Conservation (phyloP, 37 sponge, comb jelly and placozoan species). For the Agelas oroides region DNA sequence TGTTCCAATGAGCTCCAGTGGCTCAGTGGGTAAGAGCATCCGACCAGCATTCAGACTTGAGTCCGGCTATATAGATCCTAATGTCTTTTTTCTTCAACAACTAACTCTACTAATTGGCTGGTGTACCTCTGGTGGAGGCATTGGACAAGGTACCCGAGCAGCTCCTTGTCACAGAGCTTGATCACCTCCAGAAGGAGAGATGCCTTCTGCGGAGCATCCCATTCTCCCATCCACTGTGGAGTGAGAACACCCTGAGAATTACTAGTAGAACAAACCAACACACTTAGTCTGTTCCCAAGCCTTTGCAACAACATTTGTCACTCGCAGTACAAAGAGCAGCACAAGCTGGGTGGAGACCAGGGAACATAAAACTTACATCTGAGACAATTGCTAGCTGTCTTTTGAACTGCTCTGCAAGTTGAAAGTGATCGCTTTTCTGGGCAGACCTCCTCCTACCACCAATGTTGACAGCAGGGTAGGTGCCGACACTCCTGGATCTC, state of each 20-base stretch:
- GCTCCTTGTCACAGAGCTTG: conserved; percentile 70
- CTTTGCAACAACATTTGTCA: too few relatives aligned
- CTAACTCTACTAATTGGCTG: not conserved
- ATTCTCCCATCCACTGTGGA: conserved; percentile 59
- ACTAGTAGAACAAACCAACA: not conserved
- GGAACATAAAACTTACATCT: conserved; percentile 51
- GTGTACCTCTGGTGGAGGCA: conserved; percentile 78
- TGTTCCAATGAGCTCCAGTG: too few relatives aligned
- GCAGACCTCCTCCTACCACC: not conserved
- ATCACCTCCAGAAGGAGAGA: conserved; percentile 62
- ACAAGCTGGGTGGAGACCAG: too few relatives aligned
- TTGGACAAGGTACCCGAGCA: conserved; percentile 76
- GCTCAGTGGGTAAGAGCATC: too few relatives aligned
- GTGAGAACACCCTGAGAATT: not conserved
- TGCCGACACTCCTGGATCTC: not conserved
- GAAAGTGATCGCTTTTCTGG: too few relatives aligned
- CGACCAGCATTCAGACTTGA: too few relatives aligned
- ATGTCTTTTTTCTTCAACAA: too few relatives aligned
- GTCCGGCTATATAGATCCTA: too few relatives aligned
- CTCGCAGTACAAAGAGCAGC: too few relatives aligned
- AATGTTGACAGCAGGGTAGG: not conserved
- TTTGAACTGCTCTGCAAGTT: conserved; percentile 59
- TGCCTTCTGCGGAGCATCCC: conserved; percentile 42
- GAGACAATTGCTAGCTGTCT: conserved; percentile 47
- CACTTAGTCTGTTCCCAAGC: not conserved